Evolutionary conservation across 2,888 invertebrate species (phyloP), one percentile per base, ranked within the genome.

Genomic region (Tubulanus polymorphus): DNA sequence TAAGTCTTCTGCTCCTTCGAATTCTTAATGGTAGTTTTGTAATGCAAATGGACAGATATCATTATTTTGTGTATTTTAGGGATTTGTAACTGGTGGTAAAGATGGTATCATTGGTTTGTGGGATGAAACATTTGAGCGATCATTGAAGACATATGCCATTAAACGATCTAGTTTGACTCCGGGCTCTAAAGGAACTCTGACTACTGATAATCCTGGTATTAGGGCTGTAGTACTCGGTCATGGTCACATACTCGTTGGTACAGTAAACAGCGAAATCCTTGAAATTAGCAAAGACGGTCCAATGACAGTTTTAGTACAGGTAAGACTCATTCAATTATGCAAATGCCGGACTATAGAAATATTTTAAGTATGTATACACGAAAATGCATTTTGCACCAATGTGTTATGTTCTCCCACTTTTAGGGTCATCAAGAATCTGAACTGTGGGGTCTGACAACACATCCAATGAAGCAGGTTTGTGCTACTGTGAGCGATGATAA

Each of bases 361-460:
- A n/a, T n/a, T n/a, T n/a, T n/a, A 26, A 52, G 10, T 35, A 48
- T 18, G 12, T 52, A 12, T 20, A 6, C 10, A 55, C n/a, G 18
- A 54, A 6, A 8, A 26, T 52, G 28, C 8, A n/a, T 58, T 28
- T 29, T 60, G 28, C 3, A 29, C 23, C 37, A 54, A 12, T 54
- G 6, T 48, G n/a, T 48, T 45, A 27, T 18, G 25, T 12, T 55
- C n/a, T n/a, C n/a, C n/a, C 6, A 46, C 49, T 49, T 59, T 2
- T 62, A 81, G 80, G 79, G 81, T 20, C 81, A 81, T 63, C 66
- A 66, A 54, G 75, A 78, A 55, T 79, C 79, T 12, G 79, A 80
- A 61, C 51, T 81, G 2, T 80, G 80, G 80, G 81, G 80, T 28
- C 63, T 81, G 48, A 71, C 70, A 26, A 66, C 71, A 2, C 80